Evolutionary conservation across 1,140 invertebrate species (phyloP).

Genomic region (Meloidogyne floridensis): DNA sequence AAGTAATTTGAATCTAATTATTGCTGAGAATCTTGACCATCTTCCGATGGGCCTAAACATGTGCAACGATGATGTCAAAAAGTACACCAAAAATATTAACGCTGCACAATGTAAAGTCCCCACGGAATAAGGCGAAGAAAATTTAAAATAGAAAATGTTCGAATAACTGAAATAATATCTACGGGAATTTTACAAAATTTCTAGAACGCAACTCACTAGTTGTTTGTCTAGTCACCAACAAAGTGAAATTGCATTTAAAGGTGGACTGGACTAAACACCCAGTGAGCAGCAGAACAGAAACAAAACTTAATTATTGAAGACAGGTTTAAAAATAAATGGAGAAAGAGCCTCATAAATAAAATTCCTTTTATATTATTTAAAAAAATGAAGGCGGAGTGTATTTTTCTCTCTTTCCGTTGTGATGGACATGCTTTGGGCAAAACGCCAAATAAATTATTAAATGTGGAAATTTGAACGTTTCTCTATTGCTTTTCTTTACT

Average conservation of each 20-base stretch:
- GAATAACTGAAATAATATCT: neutral
- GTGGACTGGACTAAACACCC: slow-evolving; percentile 33
- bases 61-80: slow-evolving; percentile 20
- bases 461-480: neutral
- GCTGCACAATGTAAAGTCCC: slow-evolving; percentile 33
- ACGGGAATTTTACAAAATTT: neutral
- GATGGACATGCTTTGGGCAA: neutral
- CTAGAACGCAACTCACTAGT: slow-evolving; percentile 16
- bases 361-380: neutral
- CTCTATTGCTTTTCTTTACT: neutral
- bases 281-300: slow-evolving; percentile 16
- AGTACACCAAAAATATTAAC: neutral
- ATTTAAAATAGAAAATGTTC: neutral
- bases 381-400: neutral
- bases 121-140: slow-evolving; percentile 11
- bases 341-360: neutral
- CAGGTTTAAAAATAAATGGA: neutral
- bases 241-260: neutral
- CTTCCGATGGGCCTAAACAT: slow-evolving; percentile 31
- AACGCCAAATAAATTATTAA: neutral
- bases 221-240: slow-evolving; percentile 33
- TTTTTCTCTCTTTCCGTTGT: neutral
- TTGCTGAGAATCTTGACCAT: neutral
- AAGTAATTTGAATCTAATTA: neutral
- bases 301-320: neutral